Conservation (phyloP, 2,888 invertebrate species). For the Cryptosula pallasiana region DNA sequence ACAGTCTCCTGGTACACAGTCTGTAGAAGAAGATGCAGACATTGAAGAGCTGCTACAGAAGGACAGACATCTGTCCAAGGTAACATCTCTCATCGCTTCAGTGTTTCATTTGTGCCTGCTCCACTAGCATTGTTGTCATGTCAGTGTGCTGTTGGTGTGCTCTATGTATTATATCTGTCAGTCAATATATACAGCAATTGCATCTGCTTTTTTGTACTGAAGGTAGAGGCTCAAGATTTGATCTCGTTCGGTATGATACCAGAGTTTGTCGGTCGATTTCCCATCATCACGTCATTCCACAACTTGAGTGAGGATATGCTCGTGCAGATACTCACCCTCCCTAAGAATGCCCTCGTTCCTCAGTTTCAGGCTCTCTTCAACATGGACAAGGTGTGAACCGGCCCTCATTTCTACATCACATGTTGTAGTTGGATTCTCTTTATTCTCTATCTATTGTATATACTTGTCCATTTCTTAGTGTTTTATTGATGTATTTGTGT, state of each 20-base stretch:
- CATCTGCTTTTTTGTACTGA: conserved; percentile 39
- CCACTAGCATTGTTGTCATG: too few relatives aligned
- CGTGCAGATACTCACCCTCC: conserved; percentile 92
- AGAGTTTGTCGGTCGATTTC: conserved; percentile 64
- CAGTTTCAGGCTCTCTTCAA: conserved; percentile 91
- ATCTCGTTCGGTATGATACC: conserved; percentile 80
- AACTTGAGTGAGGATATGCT: conserved; percentile 84
- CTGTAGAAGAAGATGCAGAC: background rate
- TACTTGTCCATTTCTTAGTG: too few relatives aligned
- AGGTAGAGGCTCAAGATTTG: conserved; percentile 89
- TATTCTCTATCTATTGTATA: background rate
- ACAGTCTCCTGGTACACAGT: background rate
- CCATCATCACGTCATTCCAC: conserved; percentile 95
- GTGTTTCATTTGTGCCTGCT: too few relatives aligned
- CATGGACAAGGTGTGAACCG: conserved; percentile 75
- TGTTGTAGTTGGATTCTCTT: too few relatives aligned
- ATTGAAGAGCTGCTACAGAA: background rate
- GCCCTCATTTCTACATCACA: too few relatives aligned
- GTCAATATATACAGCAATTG: too few relatives aligned
- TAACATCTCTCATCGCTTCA: too few relatives aligned
- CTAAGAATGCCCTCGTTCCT: conserved; percentile 90
- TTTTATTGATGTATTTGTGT: too few relatives aligned
- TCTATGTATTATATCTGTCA: too few relatives aligned
- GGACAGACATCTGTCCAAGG: conserved; percentile 16
- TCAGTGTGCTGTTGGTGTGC: too few relatives aligned